phyloP scores from a whole-genome alignment of 2,113 vertebrate species.

The Centropus bengalensis region DNA sequence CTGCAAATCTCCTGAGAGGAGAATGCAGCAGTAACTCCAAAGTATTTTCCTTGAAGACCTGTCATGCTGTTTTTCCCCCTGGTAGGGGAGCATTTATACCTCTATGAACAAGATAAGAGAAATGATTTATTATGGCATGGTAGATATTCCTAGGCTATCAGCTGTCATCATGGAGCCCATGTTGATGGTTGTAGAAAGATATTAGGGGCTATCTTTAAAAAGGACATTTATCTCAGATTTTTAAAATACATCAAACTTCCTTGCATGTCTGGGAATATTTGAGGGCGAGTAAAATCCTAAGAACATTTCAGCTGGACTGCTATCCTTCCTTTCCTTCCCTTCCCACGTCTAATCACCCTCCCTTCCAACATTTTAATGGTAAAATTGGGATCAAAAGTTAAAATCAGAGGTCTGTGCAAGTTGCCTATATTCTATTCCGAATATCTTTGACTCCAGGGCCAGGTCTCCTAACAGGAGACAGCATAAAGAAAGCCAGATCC shows the following conservation, averaged over 20 bases:
- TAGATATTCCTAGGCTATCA: conserved; percentile 53
- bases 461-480: neutral
- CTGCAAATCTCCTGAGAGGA: conserved; percentile 17
- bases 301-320: neutral
- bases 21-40: conserved; percentile 1
- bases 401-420: neutral
- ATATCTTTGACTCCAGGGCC: neutral
- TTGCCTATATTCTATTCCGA: neutral
- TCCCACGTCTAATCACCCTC: neutral
- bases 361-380: neutral
- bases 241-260: conserved; percentile 29
- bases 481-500: neutral
- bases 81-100: conserved; percentile 49
- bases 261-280: conserved; percentile 28
- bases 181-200: conserved; percentile 41
- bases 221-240: conserved; percentile 44
- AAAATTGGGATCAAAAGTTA: neutral
- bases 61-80: conserved; percentile 7
- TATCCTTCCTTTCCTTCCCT: neutral
- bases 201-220: conserved; percentile 38
- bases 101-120: conserved; percentile 59
- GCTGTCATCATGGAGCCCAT: conserved; percentile 32
- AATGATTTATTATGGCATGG: conserved; percentile 48
- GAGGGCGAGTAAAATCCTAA: neutral
- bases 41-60: conserved; percentile 14